Conservation (phyloP, 2,797 vertebrate species). For the Morus bassanus region DNA sequence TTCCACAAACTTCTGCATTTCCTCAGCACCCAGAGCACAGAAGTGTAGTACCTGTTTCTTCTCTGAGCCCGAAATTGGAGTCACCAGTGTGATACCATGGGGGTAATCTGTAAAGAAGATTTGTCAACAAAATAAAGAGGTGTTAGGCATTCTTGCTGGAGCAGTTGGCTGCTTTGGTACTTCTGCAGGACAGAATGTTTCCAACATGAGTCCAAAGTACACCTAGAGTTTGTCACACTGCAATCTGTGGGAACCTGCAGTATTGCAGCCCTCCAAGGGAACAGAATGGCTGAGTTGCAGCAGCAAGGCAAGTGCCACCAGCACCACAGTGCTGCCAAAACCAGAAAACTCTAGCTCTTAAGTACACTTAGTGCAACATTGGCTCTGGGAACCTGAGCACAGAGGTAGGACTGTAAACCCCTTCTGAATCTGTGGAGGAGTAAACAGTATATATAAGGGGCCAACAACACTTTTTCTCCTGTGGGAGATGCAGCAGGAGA, state of each 20-base stretch:
- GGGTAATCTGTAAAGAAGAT: constrained; percentile 86
- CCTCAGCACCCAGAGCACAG: constrained; percentile 92
- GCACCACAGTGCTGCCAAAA: neutral
- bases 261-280: neutral
- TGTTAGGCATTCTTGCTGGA: neutral
- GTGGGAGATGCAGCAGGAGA: neutral
- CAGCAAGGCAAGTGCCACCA: neutral
- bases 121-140: neutral
- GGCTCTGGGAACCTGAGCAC: neutral
- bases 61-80: constrained; percentile 92
- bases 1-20: constrained; percentile 97
- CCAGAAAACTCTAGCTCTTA: neutral
- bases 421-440: neutral
- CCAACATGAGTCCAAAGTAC: neutral
- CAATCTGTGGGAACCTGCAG: neutral
- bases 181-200: neutral
- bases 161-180: neutral
- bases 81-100: constrained; percentile 94
- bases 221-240: neutral
- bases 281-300: neutral
- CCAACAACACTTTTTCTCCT: neutral
- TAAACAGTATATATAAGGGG: neutral
- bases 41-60: constrained; percentile 97
- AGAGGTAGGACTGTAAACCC: neutral
- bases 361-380: neutral